These are phyloP conservation scores for Homalodisca vitripennis DNA, from an alignment of 1,140 invertebrate genomes.

Conservation along the genomic window DNA sequence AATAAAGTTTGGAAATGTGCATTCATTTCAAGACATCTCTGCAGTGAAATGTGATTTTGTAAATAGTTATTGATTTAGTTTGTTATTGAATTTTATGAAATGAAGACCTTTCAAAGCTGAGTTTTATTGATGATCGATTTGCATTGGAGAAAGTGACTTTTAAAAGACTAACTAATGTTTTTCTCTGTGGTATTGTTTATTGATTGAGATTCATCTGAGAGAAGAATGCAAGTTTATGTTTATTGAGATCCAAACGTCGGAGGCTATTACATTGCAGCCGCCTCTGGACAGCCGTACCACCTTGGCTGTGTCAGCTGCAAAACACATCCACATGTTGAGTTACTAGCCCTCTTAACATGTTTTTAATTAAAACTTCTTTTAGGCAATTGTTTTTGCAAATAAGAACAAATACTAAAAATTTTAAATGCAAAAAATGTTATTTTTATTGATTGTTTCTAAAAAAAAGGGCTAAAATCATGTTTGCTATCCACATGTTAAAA, in stretches of 20 bases:
- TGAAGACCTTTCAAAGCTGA: neutral
- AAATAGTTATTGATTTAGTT: conserved; percentile 5
- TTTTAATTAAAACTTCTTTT: neutral
- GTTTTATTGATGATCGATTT: neutral
- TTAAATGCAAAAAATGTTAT: neutral
- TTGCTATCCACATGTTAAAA: conserved; percentile 4
- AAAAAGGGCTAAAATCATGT: conserved; percentile 8
- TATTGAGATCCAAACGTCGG: conserved; percentile 20
- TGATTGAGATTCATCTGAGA: too few relatives aligned
- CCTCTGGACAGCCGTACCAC: conserved; percentile 6
- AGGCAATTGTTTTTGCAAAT: neutral
- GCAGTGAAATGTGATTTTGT: conserved; percentile 11
- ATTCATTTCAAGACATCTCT: neutral
- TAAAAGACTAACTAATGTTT: neutral
- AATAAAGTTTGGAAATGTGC: neutral
- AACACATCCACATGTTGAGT: too few relatives aligned
- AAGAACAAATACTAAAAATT: too few relatives aligned
- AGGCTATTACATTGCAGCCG: neutral
- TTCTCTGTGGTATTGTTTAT: conserved; percentile 1
- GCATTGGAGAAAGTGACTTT: conserved; percentile 1
- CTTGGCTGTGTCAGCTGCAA: too few relatives aligned
- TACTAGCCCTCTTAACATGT: neutral
- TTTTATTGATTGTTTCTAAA: neutral
- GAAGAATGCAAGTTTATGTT: neutral
- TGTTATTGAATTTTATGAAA: neutral